Percentiles rank a stretch among this genome's conserved stretches.
These are phyloP conservation scores for Cyprinella venusta DNA, from an alignment of 2,797 vertebrate species.

Conservation along the genomic window DNA sequence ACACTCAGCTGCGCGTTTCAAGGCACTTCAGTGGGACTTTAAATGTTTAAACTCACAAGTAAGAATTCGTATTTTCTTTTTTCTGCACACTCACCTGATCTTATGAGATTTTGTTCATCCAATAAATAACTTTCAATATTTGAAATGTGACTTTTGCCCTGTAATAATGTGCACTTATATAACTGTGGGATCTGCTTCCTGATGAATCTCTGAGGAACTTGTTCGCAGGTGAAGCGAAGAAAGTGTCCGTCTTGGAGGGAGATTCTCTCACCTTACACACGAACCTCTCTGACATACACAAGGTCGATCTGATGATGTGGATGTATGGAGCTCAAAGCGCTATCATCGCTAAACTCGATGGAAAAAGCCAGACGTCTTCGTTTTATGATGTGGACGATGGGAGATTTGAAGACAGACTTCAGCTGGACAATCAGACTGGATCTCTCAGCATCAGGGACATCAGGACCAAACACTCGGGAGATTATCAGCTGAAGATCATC, in stretches of 20 bases:
- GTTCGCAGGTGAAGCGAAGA: not conserved
- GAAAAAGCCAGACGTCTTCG: not conserved
- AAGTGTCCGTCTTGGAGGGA: not conserved
- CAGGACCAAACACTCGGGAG: constrained; percentile 16
- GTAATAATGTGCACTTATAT: not conserved
- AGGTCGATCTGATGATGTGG: constrained; percentile 1
- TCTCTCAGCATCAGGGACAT: not conserved
- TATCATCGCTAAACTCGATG: not conserved
- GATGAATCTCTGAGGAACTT: not conserved
- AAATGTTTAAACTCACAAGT: no score
- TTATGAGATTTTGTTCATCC: no score
- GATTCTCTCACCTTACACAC: not conserved
- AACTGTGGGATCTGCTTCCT: not conserved
- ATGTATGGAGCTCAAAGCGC: not conserved
- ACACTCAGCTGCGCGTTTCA: no score
- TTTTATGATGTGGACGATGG: not conserved
- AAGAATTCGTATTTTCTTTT: no score
- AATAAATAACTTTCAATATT: no score
- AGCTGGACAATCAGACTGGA: constrained; percentile 5
- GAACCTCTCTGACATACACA: not conserved
- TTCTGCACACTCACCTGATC: no score
- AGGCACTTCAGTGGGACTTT: no score
- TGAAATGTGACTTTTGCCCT: no score
- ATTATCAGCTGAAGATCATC: constrained; percentile 8
- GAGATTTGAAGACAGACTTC: not conserved